Percentiles rank a stretch among this genome's conserved stretches.
These are phyloP conservation scores for Pseudachorutes palmiensis DNA, from an alignment of 1,140 invertebrate species.

Conservation along the genomic window DNA sequence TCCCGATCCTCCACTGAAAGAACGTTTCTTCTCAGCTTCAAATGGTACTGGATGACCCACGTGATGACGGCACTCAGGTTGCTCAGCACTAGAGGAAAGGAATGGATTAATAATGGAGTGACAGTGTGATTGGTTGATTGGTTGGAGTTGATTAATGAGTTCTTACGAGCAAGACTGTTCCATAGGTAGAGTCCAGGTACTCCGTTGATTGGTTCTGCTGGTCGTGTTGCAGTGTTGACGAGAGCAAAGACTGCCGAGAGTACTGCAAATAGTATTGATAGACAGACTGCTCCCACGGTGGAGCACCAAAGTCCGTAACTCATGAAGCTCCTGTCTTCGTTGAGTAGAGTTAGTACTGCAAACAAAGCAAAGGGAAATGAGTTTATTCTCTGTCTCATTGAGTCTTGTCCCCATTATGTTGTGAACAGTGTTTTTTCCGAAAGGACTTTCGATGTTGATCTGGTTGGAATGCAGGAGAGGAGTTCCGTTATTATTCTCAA, in stretches of 20 bases:
- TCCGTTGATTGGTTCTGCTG: constrained; percentile 61
- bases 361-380: too few relatives aligned
- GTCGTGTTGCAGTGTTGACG: constrained; percentile 62
- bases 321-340: constrained; percentile 56
- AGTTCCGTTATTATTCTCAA: too few relatives aligned
- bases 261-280: constrained; percentile 57
- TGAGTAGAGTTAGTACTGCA: constrained; percentile 54
- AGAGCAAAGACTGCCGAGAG: constrained; percentile 64
- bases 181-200: constrained; percentile 70
- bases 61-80: constrained; percentile 58
- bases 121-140: constrained; percentile 25
- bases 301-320: constrained; percentile 62
- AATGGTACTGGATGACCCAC: constrained; percentile 66
- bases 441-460: too few relatives aligned
- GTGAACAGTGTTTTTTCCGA: too few relatives aligned
- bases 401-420: not conserved
- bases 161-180: constrained; percentile 65
- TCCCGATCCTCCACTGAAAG: constrained; percentile 63
- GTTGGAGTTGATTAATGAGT: not conserved
- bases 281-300: constrained; percentile 56
- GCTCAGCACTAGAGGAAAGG: constrained; percentile 57
- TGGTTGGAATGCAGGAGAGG: too few relatives aligned
- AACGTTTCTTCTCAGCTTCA: constrained; percentile 64
- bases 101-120: constrained; percentile 45
- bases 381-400: too few relatives aligned